Evolutionary conservation across 2,113 vertebrate species (phyloP).

Genomic region (Bothrops jararaca): DNA sequence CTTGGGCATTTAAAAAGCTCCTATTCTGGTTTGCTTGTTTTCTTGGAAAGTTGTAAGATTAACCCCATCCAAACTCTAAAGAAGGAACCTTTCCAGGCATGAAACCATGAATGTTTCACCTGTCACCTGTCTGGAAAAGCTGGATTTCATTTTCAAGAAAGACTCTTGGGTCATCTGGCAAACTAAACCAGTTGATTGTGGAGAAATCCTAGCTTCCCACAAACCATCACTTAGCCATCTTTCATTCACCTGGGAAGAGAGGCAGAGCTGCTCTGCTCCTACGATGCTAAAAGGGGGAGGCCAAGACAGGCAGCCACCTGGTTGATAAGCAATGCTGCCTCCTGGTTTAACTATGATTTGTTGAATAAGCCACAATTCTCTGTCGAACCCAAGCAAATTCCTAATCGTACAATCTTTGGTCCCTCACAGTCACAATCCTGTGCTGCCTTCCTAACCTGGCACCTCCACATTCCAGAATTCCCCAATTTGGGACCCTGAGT

Average conservation of each 20-base stretch:
- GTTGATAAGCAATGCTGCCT: neutral
- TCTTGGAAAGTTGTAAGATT: neutral
- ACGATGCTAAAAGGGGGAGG: neutral
- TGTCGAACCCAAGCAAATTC: neutral
- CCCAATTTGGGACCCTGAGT: neutral
- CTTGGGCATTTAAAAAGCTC: neutral
- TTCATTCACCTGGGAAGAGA: neutral
- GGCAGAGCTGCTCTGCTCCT: neutral
- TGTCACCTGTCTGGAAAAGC: neutral
- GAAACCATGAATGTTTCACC: neutral
- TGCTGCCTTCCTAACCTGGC: neutral
- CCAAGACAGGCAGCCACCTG: neutral
- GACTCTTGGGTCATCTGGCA: neutral
- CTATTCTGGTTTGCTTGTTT: neutral
- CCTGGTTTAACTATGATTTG: neutral
- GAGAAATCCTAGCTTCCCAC: neutral
- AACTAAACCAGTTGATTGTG: neutral
- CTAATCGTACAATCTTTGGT: neutral
- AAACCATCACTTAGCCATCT: neutral
- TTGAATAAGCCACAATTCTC: neutral
- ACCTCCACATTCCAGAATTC: neutral
- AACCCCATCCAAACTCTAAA: neutral
- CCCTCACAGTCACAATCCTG: neutral
- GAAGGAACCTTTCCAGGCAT: neutral
- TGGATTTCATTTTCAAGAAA: neutral